Evolutionary conservation across 2,797 vertebrate species (phyloP).

Genomic region (Macrochelys suwanniensis): DNA sequence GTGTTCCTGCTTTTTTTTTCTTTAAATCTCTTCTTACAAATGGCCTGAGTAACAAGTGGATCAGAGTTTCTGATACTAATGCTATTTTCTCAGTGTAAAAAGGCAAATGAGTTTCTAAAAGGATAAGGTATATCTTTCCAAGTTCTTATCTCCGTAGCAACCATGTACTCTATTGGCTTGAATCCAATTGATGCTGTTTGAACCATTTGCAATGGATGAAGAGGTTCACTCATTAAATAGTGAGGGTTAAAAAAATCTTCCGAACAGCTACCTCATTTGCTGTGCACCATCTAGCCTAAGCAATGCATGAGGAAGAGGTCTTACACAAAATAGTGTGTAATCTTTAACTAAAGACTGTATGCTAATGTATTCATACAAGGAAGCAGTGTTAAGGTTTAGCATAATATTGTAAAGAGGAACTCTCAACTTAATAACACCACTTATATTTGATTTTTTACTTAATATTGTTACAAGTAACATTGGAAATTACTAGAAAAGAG

Average conservation of each 20-base stretch:
- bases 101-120: background rate
- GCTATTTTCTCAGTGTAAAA: background rate
- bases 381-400: background rate
- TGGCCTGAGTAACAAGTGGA: constrained; percentile 4
- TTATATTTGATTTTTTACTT: background rate
- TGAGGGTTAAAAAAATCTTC: background rate
- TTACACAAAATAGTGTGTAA: background rate
- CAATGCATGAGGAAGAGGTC: accelerated
- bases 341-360: background rate
- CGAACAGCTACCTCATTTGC: background rate
- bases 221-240: background rate
- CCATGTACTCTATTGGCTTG: background rate
- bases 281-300: background rate
- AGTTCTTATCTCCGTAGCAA: background rate
- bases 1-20: background rate
- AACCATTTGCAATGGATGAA: background rate
- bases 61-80: constrained; percentile 1
- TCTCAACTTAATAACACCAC: background rate
- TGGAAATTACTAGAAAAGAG: background rate
- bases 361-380: background rate
- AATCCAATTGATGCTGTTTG: background rate
- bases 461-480: background rate
- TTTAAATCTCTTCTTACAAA: constrained; percentile 21
- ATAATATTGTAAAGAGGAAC: background rate
- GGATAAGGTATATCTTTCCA: background rate